A percentile compares a stretch with the other conserved stretches of the same genome.
phyloP scores from a whole-genome alignment of 2,888 invertebrate genomes.

The Pterostichus madidus region DNA sequence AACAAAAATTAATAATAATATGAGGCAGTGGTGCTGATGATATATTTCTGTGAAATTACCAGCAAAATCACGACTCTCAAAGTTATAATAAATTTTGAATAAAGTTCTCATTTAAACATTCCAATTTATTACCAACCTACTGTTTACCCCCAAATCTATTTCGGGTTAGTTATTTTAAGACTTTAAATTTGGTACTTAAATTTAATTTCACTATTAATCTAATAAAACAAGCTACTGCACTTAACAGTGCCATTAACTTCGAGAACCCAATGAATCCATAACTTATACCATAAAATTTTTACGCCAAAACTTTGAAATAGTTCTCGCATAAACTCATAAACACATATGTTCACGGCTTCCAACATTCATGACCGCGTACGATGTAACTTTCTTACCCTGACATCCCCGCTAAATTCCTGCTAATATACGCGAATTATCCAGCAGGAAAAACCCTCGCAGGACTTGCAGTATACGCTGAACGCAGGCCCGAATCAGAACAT shows the following conservation, averaged over 20 bases:
- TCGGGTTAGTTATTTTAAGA: no score
- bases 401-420: slow-evolving; percentile 18
- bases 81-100: no score
- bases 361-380: background rate
- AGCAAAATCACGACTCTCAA: no score
- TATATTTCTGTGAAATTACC: no score
- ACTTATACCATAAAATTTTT: background rate
- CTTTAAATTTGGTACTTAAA: no score
- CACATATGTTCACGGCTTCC: slow-evolving; percentile 18
- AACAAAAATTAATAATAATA: no score
- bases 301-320: background rate
- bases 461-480: background rate
- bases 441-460: slow-evolving; percentile 29
- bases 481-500: no score
- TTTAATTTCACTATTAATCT: no score
- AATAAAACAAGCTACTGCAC: background rate
- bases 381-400: background rate
- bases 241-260: background rate
- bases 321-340: slow-evolving; percentile 30
- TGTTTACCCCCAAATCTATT: no score
- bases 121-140: no score
- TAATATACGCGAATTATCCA: slow-evolving; percentile 32
- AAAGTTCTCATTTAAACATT: no score
- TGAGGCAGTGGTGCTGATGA: no score
- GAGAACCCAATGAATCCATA: background rate